Evolutionary conservation across 2,113 vertebrate genomes (phyloP), one percentile per base, ranked within the genome.

Genomic region (Spheniscus mendiculus): DNA sequence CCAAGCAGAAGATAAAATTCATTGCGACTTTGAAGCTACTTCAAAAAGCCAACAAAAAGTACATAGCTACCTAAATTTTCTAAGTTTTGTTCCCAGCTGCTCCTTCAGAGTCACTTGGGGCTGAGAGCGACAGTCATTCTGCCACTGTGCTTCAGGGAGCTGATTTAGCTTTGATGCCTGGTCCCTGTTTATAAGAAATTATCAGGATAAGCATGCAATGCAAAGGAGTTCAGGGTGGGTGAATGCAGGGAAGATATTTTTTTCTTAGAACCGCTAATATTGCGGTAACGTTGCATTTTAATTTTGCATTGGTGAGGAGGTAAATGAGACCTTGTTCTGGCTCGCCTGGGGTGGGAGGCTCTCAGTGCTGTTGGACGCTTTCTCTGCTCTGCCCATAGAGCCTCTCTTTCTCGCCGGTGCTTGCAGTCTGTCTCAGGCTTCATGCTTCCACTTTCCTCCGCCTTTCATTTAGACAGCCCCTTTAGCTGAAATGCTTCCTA

Each of bases 391-490:
- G 49, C 42, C 27, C 5, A 2, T 15, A 45, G 65, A 93, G 49
- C 52, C n/a, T 62, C 47, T 62, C 0, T 0, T 58, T 56, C n/a
- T 62, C 63, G 22, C 40, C 0, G 0, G 5, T 47, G 62, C 44
- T 50, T 82, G 50, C 52, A 82, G 47, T 23, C 15, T 25, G 10
- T 58, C 34, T 86, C 26, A 29, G 47, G 6, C 85, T 83, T 91
- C 11, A 3, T 23, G n/a, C 9, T 29, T 55, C 21, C 11, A 5
- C 83, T 74, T 81, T 49, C 23, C 15, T 93, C 16, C 1, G 4
- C 42, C 36, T 87, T 49, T 78, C 1, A 0, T 22, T 67, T 38
- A 71, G 30, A 8, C 30, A 56, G 10, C 29, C 9, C 34, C 29
- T 72, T 71, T 32, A 78, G 27, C n/a, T 32, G 59, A 62, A 71